Conservation (phyloP, 2,113 vertebrate genomes). For the Microtus pennsylvanicus region DNA sequence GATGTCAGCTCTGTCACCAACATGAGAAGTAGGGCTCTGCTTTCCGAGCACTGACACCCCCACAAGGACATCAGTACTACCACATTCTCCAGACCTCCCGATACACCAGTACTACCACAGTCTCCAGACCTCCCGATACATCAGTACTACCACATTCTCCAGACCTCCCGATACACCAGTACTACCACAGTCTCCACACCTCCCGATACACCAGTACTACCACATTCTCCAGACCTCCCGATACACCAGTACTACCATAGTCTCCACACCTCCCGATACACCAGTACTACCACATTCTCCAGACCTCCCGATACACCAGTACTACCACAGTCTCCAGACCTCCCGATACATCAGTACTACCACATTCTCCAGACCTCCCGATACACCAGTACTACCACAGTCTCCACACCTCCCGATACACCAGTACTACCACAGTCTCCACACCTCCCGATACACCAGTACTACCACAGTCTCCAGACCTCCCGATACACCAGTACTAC, state of each 20-base stretch:
- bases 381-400: background rate
- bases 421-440: background rate
- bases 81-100: background rate
- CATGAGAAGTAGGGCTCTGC: background rate
- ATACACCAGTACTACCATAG: background rate
- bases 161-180: too few relatives aligned
- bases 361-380: background rate
- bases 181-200: too few relatives aligned
- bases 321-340: too few relatives aligned
- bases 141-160: background rate
- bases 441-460: too few relatives aligned
- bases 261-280: background rate
- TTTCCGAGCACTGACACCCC: background rate
- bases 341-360: background rate
- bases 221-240: too few relatives aligned
- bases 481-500: too few relatives aligned
- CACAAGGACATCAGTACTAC: background rate
- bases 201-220: too few relatives aligned
- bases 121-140: background rate
- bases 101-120: background rate
- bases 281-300: background rate
- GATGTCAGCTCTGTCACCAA: background rate
- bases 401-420: background rate
- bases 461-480: too few relatives aligned
- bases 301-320: background rate